These are phyloP conservation scores for Aleiodes leptofemur DNA, from an alignment of 2,888 invertebrate species.

Conservation along the genomic window DNA sequence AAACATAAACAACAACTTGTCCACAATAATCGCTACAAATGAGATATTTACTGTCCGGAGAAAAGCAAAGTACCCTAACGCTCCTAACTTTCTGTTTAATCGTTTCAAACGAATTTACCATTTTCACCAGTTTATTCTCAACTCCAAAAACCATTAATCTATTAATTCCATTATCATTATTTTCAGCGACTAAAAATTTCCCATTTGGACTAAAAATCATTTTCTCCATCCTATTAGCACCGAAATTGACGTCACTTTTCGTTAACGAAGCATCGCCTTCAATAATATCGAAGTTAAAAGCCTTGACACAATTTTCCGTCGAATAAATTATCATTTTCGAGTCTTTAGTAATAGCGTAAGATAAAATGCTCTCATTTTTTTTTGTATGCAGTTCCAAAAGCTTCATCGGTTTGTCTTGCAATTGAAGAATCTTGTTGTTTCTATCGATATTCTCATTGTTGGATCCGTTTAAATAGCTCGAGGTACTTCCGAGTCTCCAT, in stretches of 20 bases:
- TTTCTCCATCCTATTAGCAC: constrained; percentile 65
- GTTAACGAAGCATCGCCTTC: constrained; percentile 66
- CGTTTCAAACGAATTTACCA: constrained; percentile 62
- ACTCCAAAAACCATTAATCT: constrained; percentile 64
- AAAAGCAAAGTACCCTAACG: constrained; percentile 65
- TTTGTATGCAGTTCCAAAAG: constrained; percentile 83
- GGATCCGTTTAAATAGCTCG: constrained; percentile 59
- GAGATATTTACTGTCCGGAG: constrained; percentile 79
- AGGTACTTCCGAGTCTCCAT: constrained; percentile 79
- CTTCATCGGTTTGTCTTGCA: constrained; percentile 79
- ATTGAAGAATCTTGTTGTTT: constrained; percentile 53
- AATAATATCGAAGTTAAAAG: constrained; percentile 82
- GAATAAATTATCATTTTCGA: constrained; percentile 87
- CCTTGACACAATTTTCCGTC: constrained; percentile 80
- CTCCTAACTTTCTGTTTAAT: constrained; percentile 60
- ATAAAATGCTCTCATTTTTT: constrained; percentile 81
- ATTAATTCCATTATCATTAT: constrained; percentile 59
- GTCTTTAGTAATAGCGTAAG: constrained; percentile 83
- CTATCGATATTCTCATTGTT: constrained; percentile 54
- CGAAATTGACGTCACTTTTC: constrained; percentile 63
- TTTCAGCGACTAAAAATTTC: constrained; percentile 66
- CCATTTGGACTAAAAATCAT: constrained; percentile 70
- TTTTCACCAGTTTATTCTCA: constrained; percentile 61
- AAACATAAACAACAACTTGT: constrained; percentile 81
- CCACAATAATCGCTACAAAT: constrained; percentile 82